Evolutionary conservation across 2,888 invertebrate species (phyloP).

Genomic region (Caenorhabditis doughertyi): DNA sequence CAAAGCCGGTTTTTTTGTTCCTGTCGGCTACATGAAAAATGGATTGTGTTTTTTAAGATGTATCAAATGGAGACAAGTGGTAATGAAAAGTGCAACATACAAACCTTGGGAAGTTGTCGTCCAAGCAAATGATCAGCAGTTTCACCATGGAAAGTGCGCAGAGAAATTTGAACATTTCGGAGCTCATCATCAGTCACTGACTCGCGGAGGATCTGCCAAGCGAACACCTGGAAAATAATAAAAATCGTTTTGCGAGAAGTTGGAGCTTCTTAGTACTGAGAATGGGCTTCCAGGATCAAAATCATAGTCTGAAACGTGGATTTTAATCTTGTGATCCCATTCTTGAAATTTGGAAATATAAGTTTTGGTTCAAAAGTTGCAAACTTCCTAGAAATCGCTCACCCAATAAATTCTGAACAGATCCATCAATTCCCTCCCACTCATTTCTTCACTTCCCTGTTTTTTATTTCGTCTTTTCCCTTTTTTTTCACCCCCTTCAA

Average conservation of each 20-base stretch:
- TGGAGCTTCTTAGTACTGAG: too few relatives aligned
- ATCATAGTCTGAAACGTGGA: too few relatives aligned
- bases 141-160: conserved; percentile 82
- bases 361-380: too few relatives aligned
- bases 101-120: conserved; percentile 81
- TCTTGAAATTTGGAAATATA: too few relatives aligned
- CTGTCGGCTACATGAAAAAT: conserved; percentile 6
- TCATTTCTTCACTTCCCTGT: conserved; percentile 14
- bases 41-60: conserved; percentile 1
- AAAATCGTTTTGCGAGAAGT: neutral
- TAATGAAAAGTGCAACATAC: conserved; percentile 49
- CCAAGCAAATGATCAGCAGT: conserved; percentile 79
- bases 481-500: neutral
- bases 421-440: neutral
- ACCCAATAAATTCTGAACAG: too few relatives aligned
- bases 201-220: conserved; percentile 82
- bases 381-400: too few relatives aligned
- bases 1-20: conserved; percentile 49
- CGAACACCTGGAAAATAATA: conserved; percentile 75
- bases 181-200: conserved; percentile 82
- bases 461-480: neutral
- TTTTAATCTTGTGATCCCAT: too few relatives aligned
- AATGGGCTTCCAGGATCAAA: too few relatives aligned
- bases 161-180: conserved; percentile 80
- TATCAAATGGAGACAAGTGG: conserved; percentile 17